A percentile compares a stretch with the other conserved stretches of the same genome.
These are phyloP conservation scores for Nothobranchius furzeri DNA, from an alignment of 2,113 vertebrate species.

Conservation along the genomic window DNA sequence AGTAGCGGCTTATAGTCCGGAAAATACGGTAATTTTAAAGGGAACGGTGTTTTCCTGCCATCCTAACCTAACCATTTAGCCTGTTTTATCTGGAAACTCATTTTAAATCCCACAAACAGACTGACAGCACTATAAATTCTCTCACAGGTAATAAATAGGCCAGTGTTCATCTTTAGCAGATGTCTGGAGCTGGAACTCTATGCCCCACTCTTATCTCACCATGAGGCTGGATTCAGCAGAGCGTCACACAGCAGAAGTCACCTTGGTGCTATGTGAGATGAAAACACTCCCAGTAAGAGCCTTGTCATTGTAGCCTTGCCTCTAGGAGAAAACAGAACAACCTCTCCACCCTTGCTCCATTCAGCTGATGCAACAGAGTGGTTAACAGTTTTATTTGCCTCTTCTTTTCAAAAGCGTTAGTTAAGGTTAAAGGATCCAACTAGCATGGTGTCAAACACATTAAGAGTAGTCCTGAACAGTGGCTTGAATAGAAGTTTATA, in stretches of 20 bases:
- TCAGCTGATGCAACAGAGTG: background rate
- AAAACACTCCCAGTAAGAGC: constrained; percentile 46
- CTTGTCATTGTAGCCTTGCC: constrained; percentile 14
- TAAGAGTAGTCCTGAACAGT: background rate
- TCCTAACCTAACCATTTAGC: constrained; percentile 12
- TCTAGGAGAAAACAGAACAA: no score
- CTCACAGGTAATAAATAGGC: constrained; percentile 32
- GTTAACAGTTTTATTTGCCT: background rate
- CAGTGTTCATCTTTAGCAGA: constrained; percentile 56
- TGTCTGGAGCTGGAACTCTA: constrained; percentile 55
- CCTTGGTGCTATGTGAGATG: constrained; percentile 61
- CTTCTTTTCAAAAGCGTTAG: background rate
- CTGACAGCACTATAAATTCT: constrained; percentile 34
- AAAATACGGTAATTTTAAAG: background rate
- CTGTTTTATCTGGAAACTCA: constrained; percentile 19
- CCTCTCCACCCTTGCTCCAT: background rate
- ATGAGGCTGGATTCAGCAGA: constrained; percentile 50
- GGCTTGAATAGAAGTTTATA: background rate
- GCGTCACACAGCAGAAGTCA: constrained; percentile 60
- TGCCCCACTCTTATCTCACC: constrained; percentile 64
- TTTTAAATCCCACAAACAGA: constrained; percentile 39
- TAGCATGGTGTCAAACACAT: background rate
- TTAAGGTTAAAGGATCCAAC: background rate
- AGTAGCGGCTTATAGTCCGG: no score
- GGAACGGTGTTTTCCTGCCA: background rate